Evolutionary conservation across 2,888 invertebrate species (phyloP).

Genomic region (Pheosia tremula): DNA sequence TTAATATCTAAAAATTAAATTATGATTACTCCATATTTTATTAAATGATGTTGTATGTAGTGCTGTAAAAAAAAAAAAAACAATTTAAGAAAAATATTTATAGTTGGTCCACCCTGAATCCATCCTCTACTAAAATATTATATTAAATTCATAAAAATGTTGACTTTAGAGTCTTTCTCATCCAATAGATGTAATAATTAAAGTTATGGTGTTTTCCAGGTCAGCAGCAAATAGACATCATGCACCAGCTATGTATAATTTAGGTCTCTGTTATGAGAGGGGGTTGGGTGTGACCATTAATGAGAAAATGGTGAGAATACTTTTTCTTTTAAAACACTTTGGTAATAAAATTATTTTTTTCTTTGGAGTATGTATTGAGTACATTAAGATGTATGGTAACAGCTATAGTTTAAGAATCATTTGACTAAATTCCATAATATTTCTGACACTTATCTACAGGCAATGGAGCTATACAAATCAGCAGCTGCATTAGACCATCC

Average conservation of each 20-base stretch:
- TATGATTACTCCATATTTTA: no score
- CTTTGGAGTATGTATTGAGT: neutral
- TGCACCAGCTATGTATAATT: constrained; percentile 86
- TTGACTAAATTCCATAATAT: neutral
- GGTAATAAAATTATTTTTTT: constrained; percentile 4
- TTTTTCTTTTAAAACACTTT: constrained; percentile 1
- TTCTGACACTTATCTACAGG: constrained; percentile 66
- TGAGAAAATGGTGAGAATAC: constrained; percentile 78
- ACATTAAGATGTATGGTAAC: no score
- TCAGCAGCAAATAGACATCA: constrained; percentile 85
- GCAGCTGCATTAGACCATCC: constrained; percentile 87
- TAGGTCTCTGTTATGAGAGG: constrained; percentile 88
- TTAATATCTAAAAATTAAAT: no score
- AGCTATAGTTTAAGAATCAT: neutral
- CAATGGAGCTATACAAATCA: constrained; percentile 86
- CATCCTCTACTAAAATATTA: no score
- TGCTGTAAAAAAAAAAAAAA: no score
- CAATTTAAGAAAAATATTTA: no score
- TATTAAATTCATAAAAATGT: no score
- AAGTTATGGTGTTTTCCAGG: constrained; percentile 57
- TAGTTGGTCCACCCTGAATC: no score
- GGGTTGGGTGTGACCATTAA: constrained; percentile 86
- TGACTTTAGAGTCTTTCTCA: no score
- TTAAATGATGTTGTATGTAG: no score
- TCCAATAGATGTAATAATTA: no score